Conservation (phyloP, 35 echinoderm and acorn worm genomes). For the Amphiura filiformis region DNA sequence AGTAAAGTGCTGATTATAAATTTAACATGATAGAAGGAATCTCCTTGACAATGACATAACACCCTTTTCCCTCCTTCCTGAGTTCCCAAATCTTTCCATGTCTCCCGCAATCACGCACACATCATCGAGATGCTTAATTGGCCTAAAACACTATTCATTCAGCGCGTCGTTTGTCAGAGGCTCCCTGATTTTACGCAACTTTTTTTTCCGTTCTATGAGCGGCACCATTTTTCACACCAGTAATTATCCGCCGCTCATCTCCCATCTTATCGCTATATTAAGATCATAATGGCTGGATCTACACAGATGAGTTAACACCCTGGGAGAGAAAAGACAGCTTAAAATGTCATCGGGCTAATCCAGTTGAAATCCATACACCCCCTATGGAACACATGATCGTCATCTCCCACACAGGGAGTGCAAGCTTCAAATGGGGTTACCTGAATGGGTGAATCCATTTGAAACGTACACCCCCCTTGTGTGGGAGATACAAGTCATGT, state of each 20-base stretch:
- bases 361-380: not conserved
- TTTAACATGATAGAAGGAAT: too few species aligned
- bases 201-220: not conserved
- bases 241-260: not conserved
- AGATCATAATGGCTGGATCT: not conserved
- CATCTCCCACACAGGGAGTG: too few species aligned
- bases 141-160: slow-evolving; percentile 14
- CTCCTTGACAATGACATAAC: not conserved
- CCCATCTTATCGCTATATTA: not conserved
- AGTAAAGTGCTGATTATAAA: too few species aligned
- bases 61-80: not conserved
- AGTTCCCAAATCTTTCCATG: not conserved
- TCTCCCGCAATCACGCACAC: not conserved
- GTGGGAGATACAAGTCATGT: too few species aligned
- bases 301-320: not conserved
- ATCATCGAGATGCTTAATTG: not conserved
- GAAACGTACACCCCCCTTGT: too few species aligned
- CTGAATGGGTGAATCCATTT: too few species aligned
- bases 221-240: not conserved
- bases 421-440: too few species aligned
- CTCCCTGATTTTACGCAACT: not conserved
- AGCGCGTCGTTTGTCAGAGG: not conserved
- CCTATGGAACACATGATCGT: too few species aligned
- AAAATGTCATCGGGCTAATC: slow-evolving; percentile 9
- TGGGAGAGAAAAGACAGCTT: not conserved